phyloP scores from a whole-genome alignment of 2,113 vertebrate genomes.

The Cathartes aura region DNA sequence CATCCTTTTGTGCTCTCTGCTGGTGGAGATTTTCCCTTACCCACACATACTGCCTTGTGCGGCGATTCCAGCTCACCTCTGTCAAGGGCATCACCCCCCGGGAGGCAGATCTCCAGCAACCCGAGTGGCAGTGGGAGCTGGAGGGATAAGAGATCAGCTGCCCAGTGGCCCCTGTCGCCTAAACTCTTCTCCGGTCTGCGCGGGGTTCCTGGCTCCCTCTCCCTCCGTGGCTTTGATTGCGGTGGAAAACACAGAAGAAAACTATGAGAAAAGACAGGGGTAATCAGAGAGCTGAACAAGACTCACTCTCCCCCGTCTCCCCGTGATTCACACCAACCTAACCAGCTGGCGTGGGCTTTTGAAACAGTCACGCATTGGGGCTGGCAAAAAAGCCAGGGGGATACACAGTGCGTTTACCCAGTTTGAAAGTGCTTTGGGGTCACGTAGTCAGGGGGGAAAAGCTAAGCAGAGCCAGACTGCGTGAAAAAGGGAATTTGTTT shows the following conservation, averaged over 20 bases:
- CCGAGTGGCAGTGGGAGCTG: rapidly evolving
- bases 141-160: not conserved
- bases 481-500: not conserved
- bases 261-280: not conserved
- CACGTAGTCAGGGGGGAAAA: not conserved
- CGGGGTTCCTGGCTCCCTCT: rapidly evolving
- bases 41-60: not conserved
- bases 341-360: not conserved
- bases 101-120: not conserved
- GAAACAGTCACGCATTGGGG: rapidly evolving
- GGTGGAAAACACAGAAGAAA: not conserved
- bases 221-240: not conserved
- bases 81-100: not conserved
- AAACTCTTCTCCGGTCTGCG: not conserved
- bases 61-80: not conserved
- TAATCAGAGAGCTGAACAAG: not conserved
- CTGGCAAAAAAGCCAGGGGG: not conserved
- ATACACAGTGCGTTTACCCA: not conserved
- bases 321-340: too few species aligned
- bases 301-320: not conserved
- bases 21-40: not conserved
- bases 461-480: not conserved
- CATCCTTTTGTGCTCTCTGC: not conserved
- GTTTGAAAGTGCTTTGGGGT: not conserved
- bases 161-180: not conserved